Base-by-base conservation (phyloP, 2,113 vertebrate genomes). In the Gavia stellata region DNA sequence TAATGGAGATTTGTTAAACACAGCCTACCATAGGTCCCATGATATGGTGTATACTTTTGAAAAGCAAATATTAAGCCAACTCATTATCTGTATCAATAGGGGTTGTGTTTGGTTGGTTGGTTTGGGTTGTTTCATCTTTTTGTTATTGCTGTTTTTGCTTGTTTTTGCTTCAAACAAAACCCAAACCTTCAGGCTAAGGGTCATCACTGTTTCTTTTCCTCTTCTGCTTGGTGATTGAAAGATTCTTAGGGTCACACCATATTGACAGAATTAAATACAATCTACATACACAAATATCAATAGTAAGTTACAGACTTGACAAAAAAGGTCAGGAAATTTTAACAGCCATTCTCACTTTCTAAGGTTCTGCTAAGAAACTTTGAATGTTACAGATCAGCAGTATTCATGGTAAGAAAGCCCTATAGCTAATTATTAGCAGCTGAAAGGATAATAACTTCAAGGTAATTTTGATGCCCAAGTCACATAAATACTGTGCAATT, bases 401-500 rank as follows among this genome's bases (percentile, higher is more conserved):
- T 7, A 74, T 33, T 70, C 26, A 12, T 25, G 17, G 7, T 58
- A 84, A 66, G 50, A 66, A 58, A 56, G 16, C 2, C 28, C 8
- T 49, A 49, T 16, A 68, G 25, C 17, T 85, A 73, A 52, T 81
- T 77, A 81, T 72, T 53, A 88, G 8, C 11, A 77, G 18, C 26
- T 68, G 71, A 92, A 88, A 88, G 4, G 23, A 87, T 31, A 80
- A 73, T 68, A 96, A 94, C 53, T 86, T 94, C 34, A 40, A 65
- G 45, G 67, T 68, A 94, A 81, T 96, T 94, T 94, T 94, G 53
- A 86, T 80, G 56, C 36, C 13, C 17, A 86, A 86, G 59, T 91
- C 79, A 72, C 56, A 92, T 73, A 94, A 94, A 90, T 92, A 92
- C 19, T 75, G 24, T 80, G 31, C 44, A 86, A 42, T 38, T 56